These are phyloP conservation scores for Mythimna lalbum DNA, from an alignment of 2,888 invertebrate genomes.

Conservation along the genomic window DNA sequence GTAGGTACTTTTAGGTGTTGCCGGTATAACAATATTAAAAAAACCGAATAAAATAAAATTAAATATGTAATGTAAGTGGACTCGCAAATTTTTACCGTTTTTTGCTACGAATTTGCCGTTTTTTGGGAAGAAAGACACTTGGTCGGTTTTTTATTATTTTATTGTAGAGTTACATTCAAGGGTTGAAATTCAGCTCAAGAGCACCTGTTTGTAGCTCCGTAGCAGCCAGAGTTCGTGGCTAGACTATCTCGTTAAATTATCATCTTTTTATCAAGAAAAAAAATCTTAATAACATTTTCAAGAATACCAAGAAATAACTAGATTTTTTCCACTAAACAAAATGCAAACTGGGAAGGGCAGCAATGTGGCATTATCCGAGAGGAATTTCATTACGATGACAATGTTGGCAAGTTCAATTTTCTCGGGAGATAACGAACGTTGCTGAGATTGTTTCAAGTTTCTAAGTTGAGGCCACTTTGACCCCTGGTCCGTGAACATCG, in stretches of 20 bases:
- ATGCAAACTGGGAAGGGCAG: conserved; percentile 54
- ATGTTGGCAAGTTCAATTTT: conserved; percentile 85
- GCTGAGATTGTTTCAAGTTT: conserved; percentile 84
- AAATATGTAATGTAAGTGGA: no score
- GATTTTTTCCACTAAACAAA: conserved; percentile 53
- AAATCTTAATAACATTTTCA: conserved; percentile 48
- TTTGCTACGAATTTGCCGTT: no score
- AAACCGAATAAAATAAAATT: no score
- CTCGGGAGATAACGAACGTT: conserved; percentile 83
- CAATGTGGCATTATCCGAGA: conserved; percentile 68
- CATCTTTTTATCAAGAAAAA: conserved; percentile 24
- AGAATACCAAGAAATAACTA: conserved; percentile 39
- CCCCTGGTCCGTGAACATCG: conserved; percentile 85
- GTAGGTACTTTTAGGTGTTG: no score
- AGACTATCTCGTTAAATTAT: conserved; percentile 37
- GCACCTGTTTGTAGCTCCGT: conserved; percentile 10
- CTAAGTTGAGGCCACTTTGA: conserved; percentile 85
- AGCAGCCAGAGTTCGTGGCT: conserved; percentile 8
- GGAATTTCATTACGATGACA: conserved; percentile 89
- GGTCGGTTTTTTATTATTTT: not conserved
- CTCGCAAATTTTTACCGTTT: no score
- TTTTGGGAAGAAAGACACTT: no score
- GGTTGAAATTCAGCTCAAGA: conserved; percentile 34
- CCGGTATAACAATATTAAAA: no score
- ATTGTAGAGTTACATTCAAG: conserved; percentile 8